These are phyloP conservation scores for Pelecanus crispus DNA, from an alignment of 2,113 vertebrate species.

Conservation along the genomic window DNA sequence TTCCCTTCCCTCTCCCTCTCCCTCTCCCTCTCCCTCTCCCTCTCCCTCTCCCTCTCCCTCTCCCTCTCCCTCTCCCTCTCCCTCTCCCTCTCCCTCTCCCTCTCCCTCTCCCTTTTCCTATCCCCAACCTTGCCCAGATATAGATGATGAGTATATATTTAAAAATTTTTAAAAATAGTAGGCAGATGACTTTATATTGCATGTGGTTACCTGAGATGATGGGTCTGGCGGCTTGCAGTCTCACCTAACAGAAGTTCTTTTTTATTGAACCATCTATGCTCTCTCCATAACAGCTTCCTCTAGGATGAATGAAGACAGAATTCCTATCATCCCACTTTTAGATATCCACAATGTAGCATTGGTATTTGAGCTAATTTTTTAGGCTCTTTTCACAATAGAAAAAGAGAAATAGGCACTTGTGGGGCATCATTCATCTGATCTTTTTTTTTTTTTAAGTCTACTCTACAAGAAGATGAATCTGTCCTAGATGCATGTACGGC, in stretches of 20 bases:
- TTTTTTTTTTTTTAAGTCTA: background rate
- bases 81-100: too few relatives aligned
- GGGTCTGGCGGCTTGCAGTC: background rate
- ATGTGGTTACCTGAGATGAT: too few relatives aligned
- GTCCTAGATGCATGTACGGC: background rate
- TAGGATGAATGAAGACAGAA: background rate
- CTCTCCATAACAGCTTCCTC: background rate
- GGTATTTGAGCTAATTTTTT: background rate
- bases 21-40: too few relatives aligned
- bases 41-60: background rate
- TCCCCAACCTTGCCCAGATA: background rate
- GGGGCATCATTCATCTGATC: background rate
- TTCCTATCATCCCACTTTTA: background rate
- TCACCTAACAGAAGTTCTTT: background rate
- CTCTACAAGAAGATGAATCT: background rate
- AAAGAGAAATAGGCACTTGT: background rate
- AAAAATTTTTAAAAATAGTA: background rate
- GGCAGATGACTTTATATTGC: background rate
- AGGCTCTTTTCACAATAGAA: background rate
- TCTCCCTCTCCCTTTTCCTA: background rate
- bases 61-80: too few relatives aligned
- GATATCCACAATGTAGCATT: background rate
- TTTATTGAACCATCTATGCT: background rate
- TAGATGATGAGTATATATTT: background rate
- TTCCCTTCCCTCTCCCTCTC: too few relatives aligned